A percentile compares a stretch with the other conserved stretches of the same genome.
Conservation (phyloP, 30 jellyfish, hydroid and myxozoan species). For the Clytia hemisphaerica region DNA sequence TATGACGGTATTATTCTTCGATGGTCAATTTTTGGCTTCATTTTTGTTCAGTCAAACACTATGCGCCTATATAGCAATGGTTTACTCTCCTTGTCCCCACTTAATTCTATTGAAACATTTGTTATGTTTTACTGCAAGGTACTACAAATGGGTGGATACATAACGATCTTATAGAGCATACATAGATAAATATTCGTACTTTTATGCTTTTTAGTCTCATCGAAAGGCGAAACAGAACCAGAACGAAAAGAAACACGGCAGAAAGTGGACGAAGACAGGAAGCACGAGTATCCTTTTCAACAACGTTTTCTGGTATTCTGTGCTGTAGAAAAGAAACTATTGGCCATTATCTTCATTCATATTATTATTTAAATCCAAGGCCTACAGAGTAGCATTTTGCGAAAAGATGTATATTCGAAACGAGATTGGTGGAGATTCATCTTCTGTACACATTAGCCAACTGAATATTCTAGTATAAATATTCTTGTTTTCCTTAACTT, state of each 20-base stretch:
- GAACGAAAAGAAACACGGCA: constrained; percentile 95
- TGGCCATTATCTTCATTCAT: neutral
- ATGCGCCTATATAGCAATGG: too few species aligned
- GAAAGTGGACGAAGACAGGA: constrained; percentile 93
- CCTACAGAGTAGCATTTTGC: neutral
- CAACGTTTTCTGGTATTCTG: too few species aligned
- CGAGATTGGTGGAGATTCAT: neutral
- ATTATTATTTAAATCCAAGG: neutral
- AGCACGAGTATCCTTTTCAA: constrained; percentile 98
- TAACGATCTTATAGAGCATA: too few species aligned
- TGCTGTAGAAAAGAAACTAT: too few species aligned
- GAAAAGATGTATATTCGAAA: neutral
- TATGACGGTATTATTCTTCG: too few species aligned
- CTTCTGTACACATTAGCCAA: neutral
- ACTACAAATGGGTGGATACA: too few species aligned
- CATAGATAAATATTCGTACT: too few species aligned
- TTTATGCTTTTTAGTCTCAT: constrained; percentile 41
- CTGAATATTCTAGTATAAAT: neutral
- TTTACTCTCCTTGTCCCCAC: too few species aligned
- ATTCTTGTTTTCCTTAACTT: neutral
- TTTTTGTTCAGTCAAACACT: too few species aligned
- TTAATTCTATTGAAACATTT: too few species aligned
- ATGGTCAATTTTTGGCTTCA: too few species aligned
- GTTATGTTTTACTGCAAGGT: too few species aligned
- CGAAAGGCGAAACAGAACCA: constrained; percentile 95